Base-by-base conservation (phyloP, 1,140 invertebrate species). In the Drosophila albomicans region DNA sequence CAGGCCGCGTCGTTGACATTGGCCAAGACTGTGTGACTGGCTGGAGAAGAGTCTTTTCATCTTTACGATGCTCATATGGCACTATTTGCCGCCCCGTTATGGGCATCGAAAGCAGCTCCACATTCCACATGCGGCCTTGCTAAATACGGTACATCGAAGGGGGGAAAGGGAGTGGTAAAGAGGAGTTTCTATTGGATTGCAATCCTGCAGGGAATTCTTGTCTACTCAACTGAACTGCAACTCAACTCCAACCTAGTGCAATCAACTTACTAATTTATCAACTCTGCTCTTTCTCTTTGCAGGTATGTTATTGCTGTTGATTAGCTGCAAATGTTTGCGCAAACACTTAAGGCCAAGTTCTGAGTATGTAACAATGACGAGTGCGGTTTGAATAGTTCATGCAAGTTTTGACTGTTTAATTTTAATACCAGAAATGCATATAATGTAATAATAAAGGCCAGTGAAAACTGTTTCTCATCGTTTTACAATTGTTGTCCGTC, bases 1-100 rank as follows among this genome's bases (percentile, higher is more conserved):
- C 0, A 25, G 20, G 20, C 7, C 2, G 2, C 35, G 78, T 69
- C 82, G 73, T 79, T 85, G 82, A 86, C 82, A 85, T 86, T 86
- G 78, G 75, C 43, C 64, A 46, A 56, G 41, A 20, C 38, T n/a
- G 20, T 25, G 20, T 25, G 20, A 25, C 20, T 25, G 20, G 20
- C 20, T 25, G 20, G 20, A 25, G 20, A 25, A 25, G 15, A 28
- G 20, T 41, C 46, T 25, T 46, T 52, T 52, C 43, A 20, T 48
- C 46, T 48, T 20, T 10, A 48, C 11, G 52, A 25, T 46, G 51
- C 13, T 41, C 69, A 64, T 70, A 70, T 63, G 67, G 67, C 67
- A 70, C 58, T 46, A 32, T 48, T 20, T 28, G 54, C 46, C 65
- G 51, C 41, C 20, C 64, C 65, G 2, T 56, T 74, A 56, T 74